Conservation (phyloP, 2,888 invertebrate genomes). For the Ommatoiulus sabulosus region DNA sequence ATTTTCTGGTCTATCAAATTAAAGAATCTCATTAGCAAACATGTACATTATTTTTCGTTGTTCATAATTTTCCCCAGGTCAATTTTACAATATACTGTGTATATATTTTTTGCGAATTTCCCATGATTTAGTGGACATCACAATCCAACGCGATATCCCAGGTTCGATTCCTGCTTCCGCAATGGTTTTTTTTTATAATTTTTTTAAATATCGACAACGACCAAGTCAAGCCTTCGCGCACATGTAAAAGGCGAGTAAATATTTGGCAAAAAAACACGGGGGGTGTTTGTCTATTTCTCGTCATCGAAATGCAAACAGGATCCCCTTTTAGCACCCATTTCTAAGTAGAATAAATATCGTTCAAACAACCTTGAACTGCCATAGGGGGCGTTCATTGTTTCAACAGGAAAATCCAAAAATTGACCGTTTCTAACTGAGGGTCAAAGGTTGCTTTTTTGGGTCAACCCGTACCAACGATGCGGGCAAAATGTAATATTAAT, state of each 20-base stretch:
- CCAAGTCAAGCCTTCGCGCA: not conserved
- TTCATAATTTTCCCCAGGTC: too few species aligned
- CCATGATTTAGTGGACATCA: too few species aligned
- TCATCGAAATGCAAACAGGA: constrained; percentile 34
- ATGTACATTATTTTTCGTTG: too few species aligned
- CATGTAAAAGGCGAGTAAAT: not conserved
- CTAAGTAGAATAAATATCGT: constrained; percentile 7
- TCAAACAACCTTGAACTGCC: constrained; percentile 8
- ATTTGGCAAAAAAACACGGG: not conserved
- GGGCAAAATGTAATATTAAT: constrained; percentile 26
- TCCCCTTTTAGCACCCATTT: constrained; percentile 34
- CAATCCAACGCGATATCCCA: too few species aligned
- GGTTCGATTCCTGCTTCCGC: not conserved
- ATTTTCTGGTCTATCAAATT: too few species aligned
- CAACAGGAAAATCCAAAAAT: not conserved
- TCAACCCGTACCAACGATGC: too few species aligned
- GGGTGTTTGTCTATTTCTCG: not conserved
- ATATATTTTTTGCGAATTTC: too few species aligned
- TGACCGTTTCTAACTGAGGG: too few species aligned
- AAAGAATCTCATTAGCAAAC: too few species aligned
- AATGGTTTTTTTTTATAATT: not conserved
- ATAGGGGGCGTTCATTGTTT: not conserved
- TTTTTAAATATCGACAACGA: not conserved
- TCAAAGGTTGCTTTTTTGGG: too few species aligned
- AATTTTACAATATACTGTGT: too few species aligned